Evolutionary conservation across 2,797 vertebrate genomes (phyloP).

Genomic region (Eupleurogrammus muticus): DNA sequence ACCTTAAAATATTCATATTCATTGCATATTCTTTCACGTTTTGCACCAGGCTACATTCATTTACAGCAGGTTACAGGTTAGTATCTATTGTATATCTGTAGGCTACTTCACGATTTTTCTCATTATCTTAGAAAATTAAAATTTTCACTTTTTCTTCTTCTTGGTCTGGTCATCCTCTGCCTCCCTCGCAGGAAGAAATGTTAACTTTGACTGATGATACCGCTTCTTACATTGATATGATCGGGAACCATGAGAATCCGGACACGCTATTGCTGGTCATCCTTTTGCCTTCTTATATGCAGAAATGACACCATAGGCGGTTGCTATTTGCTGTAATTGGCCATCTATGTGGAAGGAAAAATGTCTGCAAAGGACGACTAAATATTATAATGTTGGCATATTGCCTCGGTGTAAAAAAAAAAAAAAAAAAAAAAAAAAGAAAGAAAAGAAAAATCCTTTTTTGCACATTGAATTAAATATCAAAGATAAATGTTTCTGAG

Average conservation of each 20-base stretch:
- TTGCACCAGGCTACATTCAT: no score
- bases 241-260: conserved; percentile 7
- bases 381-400: conserved; percentile 25
- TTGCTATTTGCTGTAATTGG: conserved; percentile 60
- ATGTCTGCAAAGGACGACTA: conserved; percentile 35
- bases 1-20: no score
- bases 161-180: no score
- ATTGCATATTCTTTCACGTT: no score
- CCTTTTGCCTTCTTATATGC: conserved; percentile 34
- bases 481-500: conserved; percentile 13
- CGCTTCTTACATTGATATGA: no score
- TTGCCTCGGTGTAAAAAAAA: not conserved
- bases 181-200: no score
- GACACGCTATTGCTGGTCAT: conserved; percentile 28
- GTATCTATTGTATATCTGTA: no score
- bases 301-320: conserved; percentile 20
- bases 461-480: conserved; percentile 11
- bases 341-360: conserved; percentile 46
- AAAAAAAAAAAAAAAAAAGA: conserved; percentile 16
- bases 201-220: no score
- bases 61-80: no score
- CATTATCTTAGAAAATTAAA: no score
- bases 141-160: no score
- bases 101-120: no score
- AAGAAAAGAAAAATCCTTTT: not conserved